These are phyloP conservation scores for Plagodis pulveraria DNA, from an alignment of 2,888 invertebrate genomes.

Conservation along the genomic window DNA sequence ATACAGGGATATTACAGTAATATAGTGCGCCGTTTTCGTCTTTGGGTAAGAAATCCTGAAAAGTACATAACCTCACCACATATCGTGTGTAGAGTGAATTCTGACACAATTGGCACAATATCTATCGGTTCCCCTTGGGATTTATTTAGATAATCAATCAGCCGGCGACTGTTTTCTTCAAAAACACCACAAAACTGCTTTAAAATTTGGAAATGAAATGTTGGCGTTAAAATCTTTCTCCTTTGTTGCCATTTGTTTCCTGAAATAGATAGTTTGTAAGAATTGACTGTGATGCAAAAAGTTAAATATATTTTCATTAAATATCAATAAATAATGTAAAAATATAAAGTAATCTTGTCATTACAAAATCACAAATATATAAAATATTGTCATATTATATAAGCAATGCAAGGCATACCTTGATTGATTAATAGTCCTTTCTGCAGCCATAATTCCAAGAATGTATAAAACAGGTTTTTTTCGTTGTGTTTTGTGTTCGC, in stretches of 20 bases:
- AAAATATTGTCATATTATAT: too few relatives aligned
- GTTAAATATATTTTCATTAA: too few relatives aligned
- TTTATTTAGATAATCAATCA: constrained; percentile 56
- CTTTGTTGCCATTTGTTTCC: constrained; percentile 85
- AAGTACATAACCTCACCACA: background rate
- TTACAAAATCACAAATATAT: too few relatives aligned
- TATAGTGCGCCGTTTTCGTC: background rate
- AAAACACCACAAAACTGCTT: constrained; percentile 65
- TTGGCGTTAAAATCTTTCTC: constrained; percentile 87
- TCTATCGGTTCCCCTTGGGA: background rate
- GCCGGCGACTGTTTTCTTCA: constrained; percentile 64
- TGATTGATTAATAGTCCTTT: background rate
- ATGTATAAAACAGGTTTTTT: constrained; percentile 31
- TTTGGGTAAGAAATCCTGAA: too few relatives aligned
- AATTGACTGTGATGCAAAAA: too few relatives aligned
- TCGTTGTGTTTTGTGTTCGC: background rate
- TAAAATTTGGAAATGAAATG: constrained; percentile 87
- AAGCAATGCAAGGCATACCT: background rate
- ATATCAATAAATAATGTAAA: too few relatives aligned
- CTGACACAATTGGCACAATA: constrained; percentile 23
- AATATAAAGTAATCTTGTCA: too few relatives aligned
- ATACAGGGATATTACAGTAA: background rate
- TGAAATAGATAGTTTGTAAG: constrained; percentile 40
- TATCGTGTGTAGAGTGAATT: constrained; percentile 1
- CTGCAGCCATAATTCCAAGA: constrained; percentile 4